A percentile compares a stretch with the other conserved stretches of the same genome.
Evolutionary conservation across 2,113 vertebrate species (phyloP).

Genomic region (Apodemus speciosus): DNA sequence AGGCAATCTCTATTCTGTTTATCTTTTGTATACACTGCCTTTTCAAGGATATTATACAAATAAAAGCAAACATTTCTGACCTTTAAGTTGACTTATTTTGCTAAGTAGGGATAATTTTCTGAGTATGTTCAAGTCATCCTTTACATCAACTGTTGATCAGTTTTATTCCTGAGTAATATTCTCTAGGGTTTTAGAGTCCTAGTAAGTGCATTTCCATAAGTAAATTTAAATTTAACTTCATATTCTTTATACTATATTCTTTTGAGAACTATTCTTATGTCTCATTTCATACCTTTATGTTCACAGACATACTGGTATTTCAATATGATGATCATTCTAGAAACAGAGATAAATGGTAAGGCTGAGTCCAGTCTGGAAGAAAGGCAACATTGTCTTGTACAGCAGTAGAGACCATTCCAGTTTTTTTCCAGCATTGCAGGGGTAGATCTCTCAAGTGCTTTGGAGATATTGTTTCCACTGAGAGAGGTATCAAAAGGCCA

Average conservation of each 20-base stretch:
- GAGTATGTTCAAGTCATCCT: background rate
- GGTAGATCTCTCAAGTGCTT: background rate
- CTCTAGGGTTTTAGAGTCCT: background rate
- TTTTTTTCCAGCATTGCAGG: background rate
- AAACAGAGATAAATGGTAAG: background rate
- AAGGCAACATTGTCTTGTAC: background rate
- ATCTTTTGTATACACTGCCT: background rate
- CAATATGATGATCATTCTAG: background rate
- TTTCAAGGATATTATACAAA: conserved; percentile 22
- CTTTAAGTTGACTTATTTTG: background rate
- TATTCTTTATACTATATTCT: background rate
- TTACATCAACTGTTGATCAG: background rate
- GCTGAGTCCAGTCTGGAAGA: background rate
- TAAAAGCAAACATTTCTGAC: background rate
- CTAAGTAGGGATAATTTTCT: background rate
- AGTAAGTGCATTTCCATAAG: background rate
- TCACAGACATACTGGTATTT: background rate
- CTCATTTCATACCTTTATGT: background rate
- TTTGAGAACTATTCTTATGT: background rate
- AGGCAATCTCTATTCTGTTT: background rate
- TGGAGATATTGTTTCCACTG: background rate
- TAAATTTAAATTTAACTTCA: background rate
- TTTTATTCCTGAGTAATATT: background rate
- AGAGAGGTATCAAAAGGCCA: background rate
- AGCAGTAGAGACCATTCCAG: background rate